Evolutionary conservation across 2,888 invertebrate species (phyloP).

Genomic region (Meiosimyza platycephala): DNA sequence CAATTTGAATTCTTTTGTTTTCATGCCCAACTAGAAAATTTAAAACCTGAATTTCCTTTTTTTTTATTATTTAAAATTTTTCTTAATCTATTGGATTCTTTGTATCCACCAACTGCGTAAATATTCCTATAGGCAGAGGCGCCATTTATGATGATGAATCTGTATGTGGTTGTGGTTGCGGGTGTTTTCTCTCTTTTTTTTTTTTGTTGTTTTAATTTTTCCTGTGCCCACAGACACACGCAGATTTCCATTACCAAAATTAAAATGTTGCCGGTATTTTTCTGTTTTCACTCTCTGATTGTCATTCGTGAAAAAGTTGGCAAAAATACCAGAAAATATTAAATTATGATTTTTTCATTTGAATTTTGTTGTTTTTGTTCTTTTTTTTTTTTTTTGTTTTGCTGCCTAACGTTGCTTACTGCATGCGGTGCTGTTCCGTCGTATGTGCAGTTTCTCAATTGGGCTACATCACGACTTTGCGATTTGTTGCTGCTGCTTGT

Average conservation of each 20-base stretch:
- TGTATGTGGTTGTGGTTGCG: background rate
- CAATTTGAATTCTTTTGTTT: background rate
- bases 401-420: background rate
- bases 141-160: constrained; percentile 11
- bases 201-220: too few species aligned
- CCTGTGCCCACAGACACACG: too few species aligned
- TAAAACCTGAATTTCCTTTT: background rate
- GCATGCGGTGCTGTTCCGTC: background rate
- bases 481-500: too few species aligned
- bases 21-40: background rate
- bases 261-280: constrained; percentile 53
- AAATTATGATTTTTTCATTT: constrained; percentile 55
- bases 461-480: too few species aligned
- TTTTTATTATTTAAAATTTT: background rate
- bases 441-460: too few species aligned
- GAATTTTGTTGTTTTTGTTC: background rate
- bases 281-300: constrained; percentile 24
- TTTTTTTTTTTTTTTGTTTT: background rate
- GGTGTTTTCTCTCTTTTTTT: background rate
- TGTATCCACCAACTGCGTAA: background rate
- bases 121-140: background rate
- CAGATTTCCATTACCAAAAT: constrained; percentile 56
- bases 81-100: constrained; percentile 1
- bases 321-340: constrained; percentile 56
- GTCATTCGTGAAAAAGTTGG: constrained; percentile 24